Conservation (phyloP, 2,888 invertebrate genomes). For the Therioaphis trifolii region DNA sequence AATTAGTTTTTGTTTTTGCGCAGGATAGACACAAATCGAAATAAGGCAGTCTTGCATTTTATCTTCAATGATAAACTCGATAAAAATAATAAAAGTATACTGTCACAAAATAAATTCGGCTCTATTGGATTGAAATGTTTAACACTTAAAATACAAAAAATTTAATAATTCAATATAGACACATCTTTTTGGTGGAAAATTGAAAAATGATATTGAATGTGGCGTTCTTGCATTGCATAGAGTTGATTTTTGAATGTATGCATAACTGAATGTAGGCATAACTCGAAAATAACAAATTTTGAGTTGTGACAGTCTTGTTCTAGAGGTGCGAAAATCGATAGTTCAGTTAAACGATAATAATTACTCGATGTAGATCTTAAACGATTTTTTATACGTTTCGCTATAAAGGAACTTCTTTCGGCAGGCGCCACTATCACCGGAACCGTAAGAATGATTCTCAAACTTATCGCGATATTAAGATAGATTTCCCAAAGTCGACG, state of each 20-base stretch:
- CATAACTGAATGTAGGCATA: too few species aligned
- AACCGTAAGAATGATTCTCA: too few species aligned
- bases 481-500: too few species aligned
- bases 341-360: too few species aligned
- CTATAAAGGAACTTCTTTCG: too few species aligned
- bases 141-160: not conserved
- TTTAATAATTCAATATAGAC: not conserved
- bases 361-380: too few species aligned
- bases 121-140: not conserved
- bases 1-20: not conserved
- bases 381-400: too few species aligned
- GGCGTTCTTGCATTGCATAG: not conserved
- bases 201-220: not conserved
- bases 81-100: not conserved
- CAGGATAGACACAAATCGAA: not conserved
- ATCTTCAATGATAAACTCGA: not conserved
- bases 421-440: too few species aligned
- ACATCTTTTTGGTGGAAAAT: not conserved
- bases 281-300: not conserved
- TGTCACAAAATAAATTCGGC: slow-evolving; percentile 1
- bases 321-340: not conserved
- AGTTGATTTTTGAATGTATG: not conserved
- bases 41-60: slow-evolving; percentile 11
- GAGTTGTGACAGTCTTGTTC: not conserved
- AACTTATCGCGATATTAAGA: too few species aligned